Evolutionary conservation across 2,113 vertebrate genomes (phyloP), one percentile per base, ranked within the genome.

Genomic region (Lipophrys pholis): DNA sequence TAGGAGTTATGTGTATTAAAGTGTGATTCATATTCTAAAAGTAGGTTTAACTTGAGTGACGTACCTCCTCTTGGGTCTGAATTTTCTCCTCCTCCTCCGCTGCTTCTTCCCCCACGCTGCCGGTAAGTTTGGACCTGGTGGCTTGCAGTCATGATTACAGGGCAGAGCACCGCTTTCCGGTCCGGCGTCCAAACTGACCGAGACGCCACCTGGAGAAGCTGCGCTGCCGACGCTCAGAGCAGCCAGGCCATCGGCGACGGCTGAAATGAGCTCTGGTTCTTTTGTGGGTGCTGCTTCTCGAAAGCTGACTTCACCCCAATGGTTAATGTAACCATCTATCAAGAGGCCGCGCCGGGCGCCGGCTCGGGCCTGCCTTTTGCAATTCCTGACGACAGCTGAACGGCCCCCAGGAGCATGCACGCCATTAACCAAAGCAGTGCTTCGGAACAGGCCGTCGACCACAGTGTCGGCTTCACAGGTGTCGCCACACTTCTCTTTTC

Each of bases 281-380:
- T 51, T 46, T 17, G 0, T 11, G 6, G 7, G n/a, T 1, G 11
- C 42, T 10, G 35, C 5, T 67, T 60, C 75, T 9, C 0, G 38
- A 0, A 35, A 48, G n/a, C 39, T 66, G 11, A 8, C 68, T 41
- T 54, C 69, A 49, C 6, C 40, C 38, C 38, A 4, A 12, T 69
- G 59, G 48, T 83, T 55, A 39, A 73, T 36, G 40, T 61, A 55
- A 55, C 78, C 70, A 51, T 86, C 84, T 15, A 77, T 17, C 61
- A 15, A 0, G 9, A 30, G 2, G 21, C 21, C 17, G 11, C 1
- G 9, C 39, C 6, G 54, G 57, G 48, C 4, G 62, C 36, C 54
- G 38, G 30, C 58, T 30, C 36, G 17, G 21, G 17, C 14, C 8
- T 6, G 43, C 17, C 59, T 12, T 9, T 42, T 66, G 69, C 8